These are phyloP conservation scores for Oplegnathus fasciatus DNA, from an alignment of 2,113 vertebrate species.

Conservation along the genomic window DNA sequence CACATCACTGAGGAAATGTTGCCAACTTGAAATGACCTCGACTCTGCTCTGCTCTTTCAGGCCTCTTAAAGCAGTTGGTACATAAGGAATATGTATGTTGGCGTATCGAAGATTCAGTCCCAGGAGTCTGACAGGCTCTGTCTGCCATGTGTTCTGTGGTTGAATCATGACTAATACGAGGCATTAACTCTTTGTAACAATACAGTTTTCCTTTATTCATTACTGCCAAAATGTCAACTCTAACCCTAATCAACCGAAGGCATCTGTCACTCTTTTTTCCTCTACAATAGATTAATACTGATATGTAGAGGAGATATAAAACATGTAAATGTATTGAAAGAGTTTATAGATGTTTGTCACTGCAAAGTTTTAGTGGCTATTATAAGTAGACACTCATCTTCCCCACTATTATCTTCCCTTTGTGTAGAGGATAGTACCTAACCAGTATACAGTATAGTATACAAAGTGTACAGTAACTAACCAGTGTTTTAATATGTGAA, in stretches of 20 bases:
- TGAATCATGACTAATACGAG: not conserved
- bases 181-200: not conserved
- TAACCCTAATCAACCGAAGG: not conserved
- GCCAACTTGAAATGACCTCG: slow-evolving; percentile 68
- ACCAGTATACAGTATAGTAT: not conserved
- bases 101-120: slow-evolving; percentile 18
- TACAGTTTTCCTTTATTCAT: not conserved
- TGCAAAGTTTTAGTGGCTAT: not conserved
- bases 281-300: not conserved
- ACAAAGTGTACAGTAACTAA: not conserved
- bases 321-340: not conserved
- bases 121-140: slow-evolving; percentile 11
- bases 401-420: not conserved
- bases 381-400: not conserved
- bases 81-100: slow-evolving; percentile 39
- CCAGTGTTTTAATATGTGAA: no score
- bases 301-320: not conserved
- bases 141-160: not conserved
- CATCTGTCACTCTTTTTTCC: not conserved
- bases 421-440: not conserved
- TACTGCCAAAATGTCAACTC: not conserved
- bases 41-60: slow-evolving; percentile 37
- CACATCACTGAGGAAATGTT: slow-evolving; percentile 64
- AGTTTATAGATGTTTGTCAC: not conserved
- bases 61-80: slow-evolving; percentile 51